phyloP scores from a whole-genome alignment of 64 coral and sea anemone species.

The Hydrozoanthus tunicans region DNA sequence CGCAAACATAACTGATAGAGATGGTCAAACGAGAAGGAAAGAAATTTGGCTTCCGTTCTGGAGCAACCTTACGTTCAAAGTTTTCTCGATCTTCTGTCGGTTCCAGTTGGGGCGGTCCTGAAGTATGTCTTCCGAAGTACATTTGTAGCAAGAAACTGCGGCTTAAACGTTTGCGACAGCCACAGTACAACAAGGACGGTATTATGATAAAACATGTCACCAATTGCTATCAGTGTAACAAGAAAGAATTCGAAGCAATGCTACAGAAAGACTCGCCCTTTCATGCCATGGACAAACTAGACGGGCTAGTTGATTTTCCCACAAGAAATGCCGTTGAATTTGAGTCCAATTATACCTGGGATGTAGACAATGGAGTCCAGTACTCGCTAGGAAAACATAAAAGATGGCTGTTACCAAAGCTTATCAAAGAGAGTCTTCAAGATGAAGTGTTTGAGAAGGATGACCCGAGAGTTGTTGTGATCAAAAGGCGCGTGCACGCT shows the following conservation, averaged over 20 bases:
- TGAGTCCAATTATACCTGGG: not conserved
- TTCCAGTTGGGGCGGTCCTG: no score
- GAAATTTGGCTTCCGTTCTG: slow-evolving; percentile 41
- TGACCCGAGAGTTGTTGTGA: slow-evolving; percentile 1
- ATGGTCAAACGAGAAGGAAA: slow-evolving; percentile 38
- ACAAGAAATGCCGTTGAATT: not conserved
- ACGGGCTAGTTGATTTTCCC: slow-evolving; percentile 14
- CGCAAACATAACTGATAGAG: not conserved
- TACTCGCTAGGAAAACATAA: slow-evolving; percentile 49
- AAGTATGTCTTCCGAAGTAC: not conserved
- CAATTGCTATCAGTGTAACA: not conserved
- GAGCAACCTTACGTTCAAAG: slow-evolving; percentile 37
- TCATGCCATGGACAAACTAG: slow-evolving; percentile 24
- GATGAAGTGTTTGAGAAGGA: slow-evolving; percentile 3
- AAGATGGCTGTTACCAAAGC: slow-evolving; percentile 48
- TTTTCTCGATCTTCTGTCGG: not conserved
- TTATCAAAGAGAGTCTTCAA: slow-evolving; percentile 40
- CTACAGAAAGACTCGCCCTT: not conserved
- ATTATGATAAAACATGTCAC: slow-evolving; percentile 26
- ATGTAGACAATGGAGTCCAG: not conserved
- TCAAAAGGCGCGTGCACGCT: slow-evolving; percentile 24
- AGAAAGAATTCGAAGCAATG: slow-evolving; percentile 37
- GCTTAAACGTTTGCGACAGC: slow-evolving; percentile 50
- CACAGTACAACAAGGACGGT: slow-evolving; percentile 28
- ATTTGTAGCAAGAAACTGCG: slow-evolving; percentile 43